Base-by-base conservation (phyloP, 2,113 vertebrate species). In the Neopipo cinnamomea region DNA sequence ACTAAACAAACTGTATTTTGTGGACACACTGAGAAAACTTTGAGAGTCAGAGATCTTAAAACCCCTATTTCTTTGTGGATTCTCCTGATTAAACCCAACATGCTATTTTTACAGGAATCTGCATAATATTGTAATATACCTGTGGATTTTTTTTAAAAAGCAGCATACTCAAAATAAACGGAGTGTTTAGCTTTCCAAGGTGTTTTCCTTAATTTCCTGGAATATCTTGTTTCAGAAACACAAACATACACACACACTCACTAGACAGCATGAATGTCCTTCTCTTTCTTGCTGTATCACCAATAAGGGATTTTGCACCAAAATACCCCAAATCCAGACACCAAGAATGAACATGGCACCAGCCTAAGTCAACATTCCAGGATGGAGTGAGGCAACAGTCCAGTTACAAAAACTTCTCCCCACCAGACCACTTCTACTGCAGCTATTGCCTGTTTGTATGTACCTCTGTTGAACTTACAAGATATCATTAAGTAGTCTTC, bases 401-500 rank as follows among this genome's bases (percentile, higher is more conserved):
- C 83, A 79, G 73, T 10, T 46, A 66, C 0, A 61, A 35, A 16
- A 62, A 92, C 42, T 20, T 56, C 88, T 83, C 59, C 93, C 85
- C 84, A 73, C 80, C 72, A 77, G 87, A 93, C 59, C 55, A 85
- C 71, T 94, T 88, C n/a, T 28, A 94, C 37, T 37, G 89, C 82
- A 89, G 79, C 74, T 61, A 71, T 65, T 95, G 83, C 85, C 87
- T 88, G 67, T 65, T 78, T 53, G 41, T 61, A 81, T 83, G 82
- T 67, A 89, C 85, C 96, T 97, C 87, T 81, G 80, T 70, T 94
- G 88, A 87, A 99, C 98, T 98, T 98, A 99, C 99, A 98, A 88
- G 99, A 99, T 97, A 99, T 99, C 99, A 99, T 99, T 96, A 99
- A 98, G 97, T 99, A 99, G 98, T 99, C 99, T 97, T 99, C 99